Base-by-base conservation (phyloP, 2,113 vertebrate genomes). In the Trematocara unimaculatum region DNA sequence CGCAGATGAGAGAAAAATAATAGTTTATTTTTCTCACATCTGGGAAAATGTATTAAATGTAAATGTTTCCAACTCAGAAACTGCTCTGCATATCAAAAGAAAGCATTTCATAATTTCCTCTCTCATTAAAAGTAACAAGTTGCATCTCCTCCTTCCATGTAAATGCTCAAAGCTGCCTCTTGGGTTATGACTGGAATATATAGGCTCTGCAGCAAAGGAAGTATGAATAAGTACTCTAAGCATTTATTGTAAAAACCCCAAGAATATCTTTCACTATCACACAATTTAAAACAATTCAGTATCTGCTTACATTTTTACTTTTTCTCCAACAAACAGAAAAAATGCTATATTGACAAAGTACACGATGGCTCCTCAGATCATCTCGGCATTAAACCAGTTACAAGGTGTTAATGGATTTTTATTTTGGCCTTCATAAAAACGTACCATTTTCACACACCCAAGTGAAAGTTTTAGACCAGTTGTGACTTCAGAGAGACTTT, bases 11-110 rank as follows among this genome's bases (percentile, higher is more conserved):
- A 67, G 60, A 38, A 38, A 67, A 64, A 20, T 64, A 38, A 38
- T 38, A 38, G 31, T 74, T 47, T 77, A 81, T 93, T 90, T 90
- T 83, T 81, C 7, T 64, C 83, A 11, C 40, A 89, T 87, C 29
- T 83, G 10, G n/a, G 70, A 87, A 87, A 90, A 92, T 80, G 5
- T 81, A 88, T 91, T 45, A 13, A 88, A 90, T 90, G 29, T 56
- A 87, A 64, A 83, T 55, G 77, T 89, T 86, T 56, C 83, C 6
- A 33, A 15, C n/a, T 82, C 56, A 26, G 42, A 53, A 89, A 87
- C 11, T 78, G 58, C 45, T 92, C 45, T 93, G 82, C 86, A 91
- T 88, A 81, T 67, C 79, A 83, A 91, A 82, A 89, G 42, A 88
- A 81, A 86, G 3, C 8, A 31, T 87, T 84, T 49, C 10, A 79